Percentiles rank a stretch among this genome's conserved stretches.
Conservation (phyloP, 2,888 invertebrate species). For the Chrysolina oricalcia region DNA sequence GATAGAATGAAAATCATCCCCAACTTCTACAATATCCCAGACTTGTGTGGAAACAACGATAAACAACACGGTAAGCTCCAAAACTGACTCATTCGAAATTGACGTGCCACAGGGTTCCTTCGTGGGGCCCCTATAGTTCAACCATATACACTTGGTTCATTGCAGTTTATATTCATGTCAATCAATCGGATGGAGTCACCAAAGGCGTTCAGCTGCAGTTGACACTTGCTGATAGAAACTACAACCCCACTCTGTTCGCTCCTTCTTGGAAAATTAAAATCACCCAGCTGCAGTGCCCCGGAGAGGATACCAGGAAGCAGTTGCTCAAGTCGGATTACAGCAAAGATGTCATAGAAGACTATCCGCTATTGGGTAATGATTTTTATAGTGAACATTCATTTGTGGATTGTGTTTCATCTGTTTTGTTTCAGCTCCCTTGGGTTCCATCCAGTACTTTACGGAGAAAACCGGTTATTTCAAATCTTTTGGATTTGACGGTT, state of each 20-base stretch:
- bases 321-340: conserved; percentile 45
- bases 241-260: conserved; percentile 43
- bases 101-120: not conserved
- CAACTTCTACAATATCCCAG: conserved; percentile 73
- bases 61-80: conserved; percentile 76
- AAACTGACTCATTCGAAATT: not conserved
- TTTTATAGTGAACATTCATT: too few relatives aligned
- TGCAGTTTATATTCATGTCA: conserved; percentile 62
- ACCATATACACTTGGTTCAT: not conserved
- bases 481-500: conserved; percentile 75
- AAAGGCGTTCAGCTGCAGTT: conserved; percentile 58
- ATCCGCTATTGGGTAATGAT: conserved; percentile 56
- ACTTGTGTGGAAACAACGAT: conserved; percentile 78
- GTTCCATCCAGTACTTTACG: conserved; percentile 80
- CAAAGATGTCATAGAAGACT: conserved; percentile 58
- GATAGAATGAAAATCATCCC: conserved; percentile 75
- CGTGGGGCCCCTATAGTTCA: not conserved
- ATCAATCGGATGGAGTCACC: conserved; percentile 55
- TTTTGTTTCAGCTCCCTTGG: conserved; percentile 74
- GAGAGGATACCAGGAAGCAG: conserved; percentile 51
- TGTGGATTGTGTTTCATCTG: not conserved
- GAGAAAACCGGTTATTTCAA: conserved; percentile 75
- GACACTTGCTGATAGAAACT: conserved; percentile 71
- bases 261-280: conserved; percentile 66
- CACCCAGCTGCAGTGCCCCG: conserved; percentile 68